These are phyloP conservation scores for Chymomyza amoena DNA, from an alignment of 2,888 invertebrate species.

Conservation along the genomic window DNA sequence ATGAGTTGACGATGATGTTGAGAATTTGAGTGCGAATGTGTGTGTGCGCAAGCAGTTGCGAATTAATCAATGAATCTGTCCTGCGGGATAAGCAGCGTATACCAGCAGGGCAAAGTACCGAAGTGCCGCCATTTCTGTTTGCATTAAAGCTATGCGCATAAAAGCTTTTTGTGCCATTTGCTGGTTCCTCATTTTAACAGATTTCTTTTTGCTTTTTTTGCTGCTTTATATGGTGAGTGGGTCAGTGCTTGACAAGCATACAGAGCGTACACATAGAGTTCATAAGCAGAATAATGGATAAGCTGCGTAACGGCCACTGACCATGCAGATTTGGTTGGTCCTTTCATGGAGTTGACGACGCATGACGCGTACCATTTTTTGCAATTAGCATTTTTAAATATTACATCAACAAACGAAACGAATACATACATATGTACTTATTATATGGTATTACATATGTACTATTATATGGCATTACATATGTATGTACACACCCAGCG, in stretches of 20 bases:
- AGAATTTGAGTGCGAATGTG: conserved; percentile 39
- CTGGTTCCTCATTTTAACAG: conserved; percentile 4
- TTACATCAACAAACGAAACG: conserved; percentile 23
- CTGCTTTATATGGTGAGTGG: background rate
- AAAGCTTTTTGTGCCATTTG: conserved; percentile 22
- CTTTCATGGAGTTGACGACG: conserved; percentile 21
- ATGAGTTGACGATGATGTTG: conserved; percentile 13
- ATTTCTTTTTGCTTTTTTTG: conserved; percentile 11
- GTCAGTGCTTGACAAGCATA: conserved; percentile 4
- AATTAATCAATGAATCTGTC: conserved; percentile 70
- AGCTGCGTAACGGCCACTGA: background rate
- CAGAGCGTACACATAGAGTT: conserved; percentile 21
- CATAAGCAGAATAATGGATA: conserved; percentile 20
- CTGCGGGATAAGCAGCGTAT: conserved; percentile 39
- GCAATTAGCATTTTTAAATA: conserved; percentile 52
- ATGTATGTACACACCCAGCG: no score
- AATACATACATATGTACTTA: conserved; percentile 6
- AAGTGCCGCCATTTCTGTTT: background rate
- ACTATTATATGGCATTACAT: no score
- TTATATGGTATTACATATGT: no score
- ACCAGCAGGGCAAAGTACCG: conserved; percentile 4
- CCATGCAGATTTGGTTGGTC: background rate
- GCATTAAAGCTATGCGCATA: background rate
- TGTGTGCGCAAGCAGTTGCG: conserved; percentile 47
- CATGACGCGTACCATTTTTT: conserved; percentile 21